Conservation (phyloP, 2,888 invertebrate genomes). For the Formica aserva region DNA sequence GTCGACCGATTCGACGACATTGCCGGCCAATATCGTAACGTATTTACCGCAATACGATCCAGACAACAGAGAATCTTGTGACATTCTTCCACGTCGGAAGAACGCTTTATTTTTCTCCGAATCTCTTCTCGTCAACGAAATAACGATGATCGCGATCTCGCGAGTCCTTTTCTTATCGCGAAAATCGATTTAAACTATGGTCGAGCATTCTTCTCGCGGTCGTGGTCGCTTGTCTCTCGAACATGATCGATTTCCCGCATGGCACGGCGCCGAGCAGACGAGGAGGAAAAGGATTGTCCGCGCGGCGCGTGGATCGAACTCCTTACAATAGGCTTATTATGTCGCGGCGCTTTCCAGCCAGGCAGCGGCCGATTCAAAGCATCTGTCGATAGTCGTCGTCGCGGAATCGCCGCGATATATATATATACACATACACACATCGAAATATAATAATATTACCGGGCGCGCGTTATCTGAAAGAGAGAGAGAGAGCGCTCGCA, state of each 20-base stretch:
- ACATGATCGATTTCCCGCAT: conserved; percentile 14
- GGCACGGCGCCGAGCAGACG: conserved; percentile 20
- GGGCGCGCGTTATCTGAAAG: conserved; percentile 66
- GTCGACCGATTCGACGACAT: conserved; percentile 63
- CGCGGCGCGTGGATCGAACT: conserved; percentile 56
- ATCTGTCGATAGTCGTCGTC: conserved; percentile 69
- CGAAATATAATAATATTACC: conserved; percentile 69
- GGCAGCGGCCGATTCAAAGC: conserved; percentile 61
- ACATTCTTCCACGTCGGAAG: conserved; percentile 20
- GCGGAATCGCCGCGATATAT: conserved; percentile 50
- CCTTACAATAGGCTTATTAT: conserved; percentile 67
- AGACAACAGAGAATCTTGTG: conserved; percentile 72
- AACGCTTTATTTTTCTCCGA: background rate
- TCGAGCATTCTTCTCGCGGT: background rate
- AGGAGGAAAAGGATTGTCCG: conserved; percentile 62
- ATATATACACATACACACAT: conserved; percentile 7
- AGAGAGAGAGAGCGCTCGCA: conserved; percentile 46
- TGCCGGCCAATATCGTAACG: conserved; percentile 59
- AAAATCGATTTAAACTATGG: conserved; percentile 21
- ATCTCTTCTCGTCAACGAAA: conserved; percentile 7
- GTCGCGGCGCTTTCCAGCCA: conserved; percentile 49
- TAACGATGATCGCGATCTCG: conserved; percentile 15
- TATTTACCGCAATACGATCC: conserved; percentile 75
- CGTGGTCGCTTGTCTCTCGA: conserved; percentile 29
- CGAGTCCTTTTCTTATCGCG: conserved; percentile 8